Conservation (phyloP, 1,140 invertebrate genomes). For the Drosophila melanica region DNA sequence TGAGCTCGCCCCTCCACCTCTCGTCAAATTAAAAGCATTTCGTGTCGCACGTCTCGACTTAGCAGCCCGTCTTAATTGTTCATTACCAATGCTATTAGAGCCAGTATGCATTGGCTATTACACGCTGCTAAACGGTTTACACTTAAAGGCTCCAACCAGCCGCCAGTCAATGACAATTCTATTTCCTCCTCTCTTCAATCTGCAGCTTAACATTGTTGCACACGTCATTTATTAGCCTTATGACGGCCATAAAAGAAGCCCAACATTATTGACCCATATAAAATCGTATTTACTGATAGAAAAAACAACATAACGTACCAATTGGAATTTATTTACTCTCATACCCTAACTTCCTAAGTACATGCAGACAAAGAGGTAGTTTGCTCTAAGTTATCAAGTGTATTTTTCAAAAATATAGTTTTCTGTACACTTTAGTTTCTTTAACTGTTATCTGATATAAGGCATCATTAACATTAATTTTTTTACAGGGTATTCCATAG, state of each 20-base stretch:
- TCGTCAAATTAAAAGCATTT: conserved; percentile 61
- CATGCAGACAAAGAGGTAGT: too few relatives aligned
- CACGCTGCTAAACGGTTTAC: conserved; percentile 28
- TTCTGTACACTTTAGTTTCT: too few relatives aligned
- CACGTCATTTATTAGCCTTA: conserved; percentile 33
- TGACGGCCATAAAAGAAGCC: conserved; percentile 11
- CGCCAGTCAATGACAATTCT: conserved; percentile 5
- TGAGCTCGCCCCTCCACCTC: neutral
- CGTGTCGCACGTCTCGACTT: conserved; percentile 21
- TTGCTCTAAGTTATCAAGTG: too few relatives aligned
- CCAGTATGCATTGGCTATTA: conserved; percentile 42
- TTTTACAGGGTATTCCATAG: conserved; percentile 5
- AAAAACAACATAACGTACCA: conserved; percentile 46
- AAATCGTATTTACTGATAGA: conserved; percentile 19
- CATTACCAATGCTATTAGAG: conserved; percentile 24
- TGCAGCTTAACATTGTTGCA: neutral
- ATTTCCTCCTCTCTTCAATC: neutral
- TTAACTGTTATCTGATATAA: too few relatives aligned
- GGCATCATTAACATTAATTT: neutral
- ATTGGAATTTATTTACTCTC: conserved; percentile 44
- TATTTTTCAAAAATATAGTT: too few relatives aligned
- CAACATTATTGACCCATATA: conserved; percentile 55
- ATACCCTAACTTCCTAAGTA: conserved; percentile 2
- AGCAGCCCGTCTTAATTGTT: conserved; percentile 33
- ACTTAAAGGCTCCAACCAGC: conserved; percentile 20